These are phyloP conservation scores for Dascyllus trimaculatus DNA, from an alignment of 2,113 vertebrate species.

Conservation along the genomic window DNA sequence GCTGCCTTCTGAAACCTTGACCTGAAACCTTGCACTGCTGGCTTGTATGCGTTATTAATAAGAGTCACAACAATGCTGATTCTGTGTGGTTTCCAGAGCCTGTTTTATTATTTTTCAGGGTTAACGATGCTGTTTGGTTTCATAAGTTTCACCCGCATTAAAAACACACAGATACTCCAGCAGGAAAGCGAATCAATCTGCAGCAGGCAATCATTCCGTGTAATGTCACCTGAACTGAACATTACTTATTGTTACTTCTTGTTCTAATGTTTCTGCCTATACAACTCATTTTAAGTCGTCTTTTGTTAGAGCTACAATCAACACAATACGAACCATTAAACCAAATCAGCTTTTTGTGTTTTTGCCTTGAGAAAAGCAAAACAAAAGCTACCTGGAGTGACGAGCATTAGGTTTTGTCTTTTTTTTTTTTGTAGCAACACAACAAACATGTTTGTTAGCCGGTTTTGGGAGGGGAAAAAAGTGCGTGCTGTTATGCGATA, in stretches of 20 bases:
- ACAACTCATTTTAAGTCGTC: neutral
- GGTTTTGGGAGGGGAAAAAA: conserved; percentile 18
- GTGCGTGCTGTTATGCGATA: neutral
- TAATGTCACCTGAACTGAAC: neutral
- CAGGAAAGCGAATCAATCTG: neutral
- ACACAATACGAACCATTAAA: neutral
- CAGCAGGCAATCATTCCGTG: neutral
- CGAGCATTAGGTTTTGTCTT: conserved; percentile 47
- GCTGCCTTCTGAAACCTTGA: conserved; percentile 70
- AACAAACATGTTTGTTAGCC: conserved; percentile 77
- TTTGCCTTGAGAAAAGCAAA: conserved; percentile 62
- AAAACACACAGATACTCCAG: neutral
- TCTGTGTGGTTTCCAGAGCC: conserved; percentile 30
- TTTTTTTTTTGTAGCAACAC: conserved; percentile 72
- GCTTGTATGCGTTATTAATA: conserved; percentile 71
- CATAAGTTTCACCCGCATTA: neutral
- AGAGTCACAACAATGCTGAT: conserved; percentile 51
- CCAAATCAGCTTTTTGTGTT: neutral
- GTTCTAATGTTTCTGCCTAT: neutral
- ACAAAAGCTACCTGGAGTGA: conserved; percentile 69
- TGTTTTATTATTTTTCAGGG: neutral
- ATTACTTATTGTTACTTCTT: too few relatives aligned
- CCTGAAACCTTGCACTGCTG: conserved; percentile 58
- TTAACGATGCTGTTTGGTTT: neutral
- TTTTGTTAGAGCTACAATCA: neutral